Evolutionary conservation across 2,797 vertebrate genomes (phyloP).

Genomic region (Centropyge bicolor): DNA sequence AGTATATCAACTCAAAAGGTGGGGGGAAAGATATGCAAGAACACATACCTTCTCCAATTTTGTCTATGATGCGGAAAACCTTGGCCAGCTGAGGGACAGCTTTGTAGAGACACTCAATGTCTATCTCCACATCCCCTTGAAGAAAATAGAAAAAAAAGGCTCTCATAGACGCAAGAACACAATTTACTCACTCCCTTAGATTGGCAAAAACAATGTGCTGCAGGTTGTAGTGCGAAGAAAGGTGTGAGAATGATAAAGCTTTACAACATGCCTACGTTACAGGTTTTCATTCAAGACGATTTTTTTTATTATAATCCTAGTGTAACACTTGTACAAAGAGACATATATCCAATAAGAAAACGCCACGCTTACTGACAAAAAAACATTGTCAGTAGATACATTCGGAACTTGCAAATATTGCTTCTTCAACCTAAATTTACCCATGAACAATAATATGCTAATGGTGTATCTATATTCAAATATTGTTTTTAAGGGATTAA

Average conservation of each 20-base stretch:
- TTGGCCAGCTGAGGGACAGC: conserved; percentile 92
- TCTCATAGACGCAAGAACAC: background rate
- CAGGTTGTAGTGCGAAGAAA: background rate
- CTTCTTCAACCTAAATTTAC: background rate
- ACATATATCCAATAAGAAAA: background rate
- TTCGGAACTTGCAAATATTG: background rate
- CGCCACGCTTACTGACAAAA: background rate
- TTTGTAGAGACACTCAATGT: conserved; percentile 93
- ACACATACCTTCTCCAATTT: conserved; percentile 95
- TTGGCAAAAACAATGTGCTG: background rate
- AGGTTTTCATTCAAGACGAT: background rate
- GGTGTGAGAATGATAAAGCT: background rate
- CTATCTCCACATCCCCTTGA: conserved; percentile 87
- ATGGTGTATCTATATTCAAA: background rate
- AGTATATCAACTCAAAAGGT: background rate
- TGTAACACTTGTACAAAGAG: background rate
- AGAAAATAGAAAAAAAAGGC: conserved; percentile 26
- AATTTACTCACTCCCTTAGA: background rate
- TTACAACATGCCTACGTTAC: background rate
- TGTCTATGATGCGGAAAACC: conserved; percentile 91
- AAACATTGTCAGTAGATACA: background rate
- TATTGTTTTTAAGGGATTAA: background rate
- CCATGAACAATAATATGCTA: background rate
- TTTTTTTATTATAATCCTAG: background rate
- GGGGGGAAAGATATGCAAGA: no score